phyloP scores from a whole-genome alignment of 1,140 invertebrate genomes.

The Dendroctonus ponderosae region DNA sequence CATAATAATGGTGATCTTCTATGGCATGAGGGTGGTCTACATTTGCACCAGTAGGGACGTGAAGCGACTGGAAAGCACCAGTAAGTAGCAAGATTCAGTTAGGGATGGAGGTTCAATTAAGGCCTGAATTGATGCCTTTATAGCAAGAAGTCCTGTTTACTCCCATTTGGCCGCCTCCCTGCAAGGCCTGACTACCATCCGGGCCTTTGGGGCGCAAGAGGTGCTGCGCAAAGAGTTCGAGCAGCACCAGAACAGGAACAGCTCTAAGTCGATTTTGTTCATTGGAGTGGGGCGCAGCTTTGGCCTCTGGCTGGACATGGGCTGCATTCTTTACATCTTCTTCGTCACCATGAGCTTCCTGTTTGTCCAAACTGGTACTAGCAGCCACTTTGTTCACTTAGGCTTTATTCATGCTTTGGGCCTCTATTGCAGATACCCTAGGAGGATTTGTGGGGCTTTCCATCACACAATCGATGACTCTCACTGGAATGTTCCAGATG shows the following conservation, averaged over 20 bases:
- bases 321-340: constrained; percentile 67
- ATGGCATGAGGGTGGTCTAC: constrained; percentile 70
- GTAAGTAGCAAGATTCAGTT: constrained; percentile 56
- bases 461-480: constrained; percentile 56
- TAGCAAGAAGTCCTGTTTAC: constrained; percentile 76
- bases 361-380: constrained; percentile 50
- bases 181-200: constrained; percentile 76
- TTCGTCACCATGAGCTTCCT: constrained; percentile 59
- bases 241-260: constrained; percentile 57
- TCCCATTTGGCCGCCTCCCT: constrained; percentile 77
- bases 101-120: neutral
- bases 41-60: constrained; percentile 75
- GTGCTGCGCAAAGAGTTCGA: constrained; percentile 73
- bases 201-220: constrained; percentile 67
- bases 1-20: constrained; percentile 61
- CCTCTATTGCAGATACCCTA: constrained; percentile 46
- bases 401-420: neutral
- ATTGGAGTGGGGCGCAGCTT: constrained; percentile 61
- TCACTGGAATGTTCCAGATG: constrained; percentile 70
- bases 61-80: constrained; percentile 79
- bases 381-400: constrained; percentile 3
- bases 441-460: constrained; percentile 58
- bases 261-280: constrained; percentile 65
- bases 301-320: constrained; percentile 61
- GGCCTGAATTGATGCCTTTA: constrained; percentile 30